Evolutionary conservation across 2,797 vertebrate species (phyloP).

Genomic region (Morus bassanus): DNA sequence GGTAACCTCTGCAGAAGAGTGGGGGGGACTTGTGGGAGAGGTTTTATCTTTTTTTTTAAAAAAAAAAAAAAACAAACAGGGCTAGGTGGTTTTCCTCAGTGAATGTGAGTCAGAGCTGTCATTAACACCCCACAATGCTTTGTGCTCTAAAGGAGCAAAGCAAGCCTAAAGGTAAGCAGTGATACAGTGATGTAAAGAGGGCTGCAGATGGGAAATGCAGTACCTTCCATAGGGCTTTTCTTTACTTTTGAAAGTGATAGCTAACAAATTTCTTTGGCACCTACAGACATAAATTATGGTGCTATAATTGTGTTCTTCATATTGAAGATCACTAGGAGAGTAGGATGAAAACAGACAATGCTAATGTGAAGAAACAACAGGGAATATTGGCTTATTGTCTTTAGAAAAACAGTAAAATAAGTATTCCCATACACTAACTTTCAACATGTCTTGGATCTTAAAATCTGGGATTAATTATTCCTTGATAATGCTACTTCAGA

Average conservation of each 20-base stretch:
- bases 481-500: background rate
- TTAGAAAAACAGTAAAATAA: background rate
- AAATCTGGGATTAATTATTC: background rate
- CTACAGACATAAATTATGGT: background rate
- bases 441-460: background rate
- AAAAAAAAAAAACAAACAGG: background rate
- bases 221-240: background rate
- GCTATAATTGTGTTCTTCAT: background rate
- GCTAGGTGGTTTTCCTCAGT: background rate
- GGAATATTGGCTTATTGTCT: background rate
- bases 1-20: background rate
- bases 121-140: background rate
- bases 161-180: background rate
- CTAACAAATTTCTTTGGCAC: background rate
- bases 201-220: background rate
- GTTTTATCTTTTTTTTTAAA: background rate
- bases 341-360: background rate
- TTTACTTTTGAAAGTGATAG: background rate
- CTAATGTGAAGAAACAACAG: background rate
- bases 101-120: background rate
- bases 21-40: background rate
- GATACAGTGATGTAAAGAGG: background rate
- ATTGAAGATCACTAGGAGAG: background rate
- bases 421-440: background rate
- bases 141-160: background rate